Evolutionary conservation across 2,113 vertebrate genomes (phyloP).

Genomic region (Stomatorhinus ivindoensis): DNA sequence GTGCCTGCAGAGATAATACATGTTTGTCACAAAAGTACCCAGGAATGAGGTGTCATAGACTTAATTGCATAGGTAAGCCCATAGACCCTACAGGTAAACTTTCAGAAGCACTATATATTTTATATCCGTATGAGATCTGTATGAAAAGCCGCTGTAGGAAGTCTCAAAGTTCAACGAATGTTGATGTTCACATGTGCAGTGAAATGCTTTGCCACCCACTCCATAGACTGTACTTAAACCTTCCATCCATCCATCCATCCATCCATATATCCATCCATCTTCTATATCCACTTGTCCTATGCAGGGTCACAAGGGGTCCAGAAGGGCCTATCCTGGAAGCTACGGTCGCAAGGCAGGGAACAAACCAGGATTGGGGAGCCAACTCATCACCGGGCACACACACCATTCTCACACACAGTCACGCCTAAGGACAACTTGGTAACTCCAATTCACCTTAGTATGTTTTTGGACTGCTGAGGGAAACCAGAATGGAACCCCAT

Average conservation of each 20-base stretch:
- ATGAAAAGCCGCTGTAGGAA: background rate
- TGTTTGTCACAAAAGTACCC: background rate
- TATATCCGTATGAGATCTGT: background rate
- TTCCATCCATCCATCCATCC: background rate
- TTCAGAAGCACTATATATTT: background rate
- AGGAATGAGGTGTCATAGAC: background rate
- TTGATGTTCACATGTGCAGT: background rate
- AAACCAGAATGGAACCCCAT: background rate
- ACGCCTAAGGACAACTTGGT: background rate
- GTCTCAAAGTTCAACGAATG: background rate
- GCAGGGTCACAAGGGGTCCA: background rate
- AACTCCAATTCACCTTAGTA: background rate
- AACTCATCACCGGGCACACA: too few relatives aligned
- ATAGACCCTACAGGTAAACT: background rate
- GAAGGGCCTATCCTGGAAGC: background rate
- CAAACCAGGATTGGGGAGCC: too few relatives aligned
- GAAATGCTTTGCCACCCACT: too few relatives aligned
- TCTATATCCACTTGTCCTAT: background rate
- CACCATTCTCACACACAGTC: background rate
- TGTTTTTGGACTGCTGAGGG: background rate
- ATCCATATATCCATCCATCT: too few relatives aligned
- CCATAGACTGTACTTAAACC: background rate
- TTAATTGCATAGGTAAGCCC: background rate
- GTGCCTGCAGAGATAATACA: constrained; percentile 59
- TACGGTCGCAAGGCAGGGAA: background rate